Conservation (phyloP, 2,113 vertebrate species). For the Serinus canaria region DNA sequence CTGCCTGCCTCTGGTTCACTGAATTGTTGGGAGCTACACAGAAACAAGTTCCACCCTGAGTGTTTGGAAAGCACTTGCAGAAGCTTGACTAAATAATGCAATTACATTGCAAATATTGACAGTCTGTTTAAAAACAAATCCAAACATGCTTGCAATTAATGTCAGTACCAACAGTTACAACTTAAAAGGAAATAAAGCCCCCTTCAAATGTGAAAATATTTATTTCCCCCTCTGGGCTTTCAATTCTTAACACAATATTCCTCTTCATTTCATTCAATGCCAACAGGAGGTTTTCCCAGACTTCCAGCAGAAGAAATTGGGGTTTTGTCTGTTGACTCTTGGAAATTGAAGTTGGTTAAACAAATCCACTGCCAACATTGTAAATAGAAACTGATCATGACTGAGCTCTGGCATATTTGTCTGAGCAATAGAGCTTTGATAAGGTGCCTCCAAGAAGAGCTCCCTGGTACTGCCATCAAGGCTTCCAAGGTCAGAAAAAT, state of each 20-base stretch:
- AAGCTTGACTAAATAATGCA: background rate
- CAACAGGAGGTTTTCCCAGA: background rate
- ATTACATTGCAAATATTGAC: slow-evolving; percentile 2
- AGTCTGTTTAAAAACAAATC: background rate
- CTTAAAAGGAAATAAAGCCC: background rate
- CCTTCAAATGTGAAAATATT: background rate
- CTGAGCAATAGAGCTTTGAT: background rate
- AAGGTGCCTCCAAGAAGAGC: background rate
- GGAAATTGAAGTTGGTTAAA: background rate
- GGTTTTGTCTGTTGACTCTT: background rate
- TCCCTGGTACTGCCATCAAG: background rate
- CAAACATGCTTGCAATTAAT: background rate
- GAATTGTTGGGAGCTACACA: background rate
- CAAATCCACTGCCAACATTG: background rate
- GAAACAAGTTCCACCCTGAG: background rate
- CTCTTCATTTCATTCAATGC: background rate
- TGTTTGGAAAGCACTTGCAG: slow-evolving; percentile 5
- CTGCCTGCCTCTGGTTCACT: background rate
- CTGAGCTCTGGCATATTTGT: background rate
- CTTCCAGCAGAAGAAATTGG: background rate
- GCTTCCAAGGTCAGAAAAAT: background rate
- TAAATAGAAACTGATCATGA: background rate
- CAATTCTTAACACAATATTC: background rate
- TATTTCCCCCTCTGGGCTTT: background rate
- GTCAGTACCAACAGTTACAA: background rate